A percentile compares a stretch with the other conserved stretches of the same genome.
phyloP scores from a whole-genome alignment of 1,140 invertebrate genomes.

The Potamilus streckersoni region DNA sequence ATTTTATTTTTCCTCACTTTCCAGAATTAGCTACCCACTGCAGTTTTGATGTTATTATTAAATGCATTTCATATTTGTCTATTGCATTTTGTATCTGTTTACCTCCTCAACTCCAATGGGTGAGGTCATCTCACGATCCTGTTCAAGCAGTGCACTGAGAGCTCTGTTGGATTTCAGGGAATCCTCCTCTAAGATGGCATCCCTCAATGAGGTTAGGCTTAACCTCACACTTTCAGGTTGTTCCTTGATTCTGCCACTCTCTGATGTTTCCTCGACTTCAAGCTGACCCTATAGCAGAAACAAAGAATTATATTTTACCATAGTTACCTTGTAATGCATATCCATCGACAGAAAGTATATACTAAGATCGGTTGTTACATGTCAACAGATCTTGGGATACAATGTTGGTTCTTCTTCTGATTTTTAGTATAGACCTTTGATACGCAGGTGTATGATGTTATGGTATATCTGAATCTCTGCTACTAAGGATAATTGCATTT shows the following conservation, averaged over 20 bases:
- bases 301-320: not conserved
- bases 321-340: too few relatives aligned
- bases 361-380: too few relatives aligned
- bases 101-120: conserved; percentile 62
- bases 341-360: too few relatives aligned
- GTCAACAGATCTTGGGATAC: too few relatives aligned
- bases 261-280: conserved; percentile 41
- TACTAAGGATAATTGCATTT: too few relatives aligned
- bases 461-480: too few relatives aligned
- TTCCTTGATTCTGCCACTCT: conserved; percentile 39
- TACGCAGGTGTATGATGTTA: too few relatives aligned
- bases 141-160: conserved; percentile 52
- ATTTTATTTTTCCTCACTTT: too few relatives aligned
- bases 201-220: conserved; percentile 43
- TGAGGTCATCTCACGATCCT: conserved; percentile 37
- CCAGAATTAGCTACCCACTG: too few relatives aligned
- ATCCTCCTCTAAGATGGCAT: conserved; percentile 45
- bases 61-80: not conserved
- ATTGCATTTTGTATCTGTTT: conserved; percentile 16
- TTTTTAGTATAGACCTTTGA: too few relatives aligned
- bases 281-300: conserved; percentile 43
- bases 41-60: not conserved
- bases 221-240: conserved; percentile 29
- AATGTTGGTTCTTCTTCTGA: too few relatives aligned
- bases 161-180: conserved; percentile 53